Conservation (phyloP, 2,797 vertebrate genomes). For the Eulemur rubriventer region DNA sequence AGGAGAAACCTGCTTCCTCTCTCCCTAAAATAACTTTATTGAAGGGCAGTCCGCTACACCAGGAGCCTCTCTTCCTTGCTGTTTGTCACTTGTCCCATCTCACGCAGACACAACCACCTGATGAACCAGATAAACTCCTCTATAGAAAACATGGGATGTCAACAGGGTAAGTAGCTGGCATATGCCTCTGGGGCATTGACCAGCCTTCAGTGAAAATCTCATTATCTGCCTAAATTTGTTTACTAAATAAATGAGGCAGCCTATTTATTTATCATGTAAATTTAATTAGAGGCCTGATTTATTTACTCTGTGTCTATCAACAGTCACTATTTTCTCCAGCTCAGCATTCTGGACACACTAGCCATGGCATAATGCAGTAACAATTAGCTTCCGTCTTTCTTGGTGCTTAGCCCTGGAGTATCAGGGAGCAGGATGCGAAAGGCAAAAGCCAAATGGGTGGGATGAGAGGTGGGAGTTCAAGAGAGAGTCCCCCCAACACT, state of each 20-base stretch:
- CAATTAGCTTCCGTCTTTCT: not conserved
- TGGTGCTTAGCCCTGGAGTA: not conserved
- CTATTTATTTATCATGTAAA: constrained; percentile 83
- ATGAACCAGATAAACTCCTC: constrained; percentile 43
- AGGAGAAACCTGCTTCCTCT: not conserved
- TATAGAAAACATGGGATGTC: constrained; percentile 52
- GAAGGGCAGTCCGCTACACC: not conserved
- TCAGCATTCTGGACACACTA: not conserved
- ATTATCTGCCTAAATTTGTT: constrained; percentile 83
- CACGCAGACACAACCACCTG: constrained; percentile 24
- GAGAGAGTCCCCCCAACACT: not conserved
- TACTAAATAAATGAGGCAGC: constrained; percentile 84
- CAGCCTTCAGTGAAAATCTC: constrained; percentile 78
- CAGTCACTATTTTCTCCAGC: constrained; percentile 51
- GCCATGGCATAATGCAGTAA: not conserved
- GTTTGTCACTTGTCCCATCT: not conserved
- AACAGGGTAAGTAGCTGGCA: constrained; percentile 69
- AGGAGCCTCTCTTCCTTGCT: not conserved
- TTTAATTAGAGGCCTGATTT: constrained; percentile 81
- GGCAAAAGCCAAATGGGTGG: not conserved
- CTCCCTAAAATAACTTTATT: not conserved
- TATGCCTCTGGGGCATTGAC: constrained; percentile 68
- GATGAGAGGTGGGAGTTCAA: not conserved
- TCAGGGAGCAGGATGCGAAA: not conserved
- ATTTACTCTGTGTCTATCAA: constrained; percentile 78